Evolutionary conservation across 2,888 invertebrate genomes (phyloP).

Genomic region (Amblyjoppa fuscipennis): DNA sequence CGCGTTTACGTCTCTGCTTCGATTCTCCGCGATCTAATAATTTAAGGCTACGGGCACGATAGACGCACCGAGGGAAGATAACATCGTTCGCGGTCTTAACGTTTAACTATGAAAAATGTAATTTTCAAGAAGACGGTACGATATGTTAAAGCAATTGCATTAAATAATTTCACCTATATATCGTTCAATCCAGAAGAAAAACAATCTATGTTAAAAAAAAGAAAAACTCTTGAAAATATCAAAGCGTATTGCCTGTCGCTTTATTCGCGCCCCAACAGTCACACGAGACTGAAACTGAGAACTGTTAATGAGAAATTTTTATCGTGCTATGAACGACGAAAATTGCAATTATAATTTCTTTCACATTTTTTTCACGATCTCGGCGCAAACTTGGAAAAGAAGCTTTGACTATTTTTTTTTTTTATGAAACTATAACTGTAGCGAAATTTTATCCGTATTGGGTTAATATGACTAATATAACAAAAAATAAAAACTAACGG

Average conservation of each 20-base stretch:
- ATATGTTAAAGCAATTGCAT: background rate
- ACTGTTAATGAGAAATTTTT: too few relatives aligned
- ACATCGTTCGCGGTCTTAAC: conserved; percentile 1
- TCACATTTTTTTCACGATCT: too few relatives aligned
- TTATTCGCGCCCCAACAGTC: too few relatives aligned
- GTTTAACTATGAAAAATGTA: conserved; percentile 34
- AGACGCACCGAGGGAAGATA: conserved; percentile 16
- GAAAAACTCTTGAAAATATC: background rate
- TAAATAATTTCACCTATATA: background rate
- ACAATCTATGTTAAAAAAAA: background rate
- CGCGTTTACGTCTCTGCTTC: conserved; percentile 59
- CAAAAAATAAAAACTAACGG: background rate
- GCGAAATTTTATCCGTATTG: background rate
- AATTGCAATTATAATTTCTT: too few relatives aligned
- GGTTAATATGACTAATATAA: too few relatives aligned
- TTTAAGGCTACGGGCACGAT: conserved; percentile 52
- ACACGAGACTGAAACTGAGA: too few relatives aligned
- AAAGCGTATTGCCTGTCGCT: too few relatives aligned
- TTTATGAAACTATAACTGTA: background rate
- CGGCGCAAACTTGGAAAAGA: too few relatives aligned
- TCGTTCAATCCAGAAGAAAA: background rate
- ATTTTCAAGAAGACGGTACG: background rate
- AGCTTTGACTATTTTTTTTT: too few relatives aligned
- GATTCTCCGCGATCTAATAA: conserved; percentile 69
- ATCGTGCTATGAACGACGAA: background rate